phyloP scores from a whole-genome alignment of 2,797 vertebrate genomes.

The Nyctalus aviator region DNA sequence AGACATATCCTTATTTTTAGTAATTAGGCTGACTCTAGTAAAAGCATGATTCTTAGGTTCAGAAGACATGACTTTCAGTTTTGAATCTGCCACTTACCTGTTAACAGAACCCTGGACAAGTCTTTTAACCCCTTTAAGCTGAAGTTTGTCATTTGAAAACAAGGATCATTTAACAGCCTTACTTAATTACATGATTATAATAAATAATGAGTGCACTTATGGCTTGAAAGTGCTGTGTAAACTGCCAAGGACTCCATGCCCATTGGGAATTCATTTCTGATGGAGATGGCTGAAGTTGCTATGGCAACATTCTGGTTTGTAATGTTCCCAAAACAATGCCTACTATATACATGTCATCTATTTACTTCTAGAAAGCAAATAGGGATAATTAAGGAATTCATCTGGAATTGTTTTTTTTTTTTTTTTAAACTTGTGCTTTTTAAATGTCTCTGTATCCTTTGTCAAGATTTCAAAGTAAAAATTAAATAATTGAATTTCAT shows the following conservation, averaged over 20 bases:
- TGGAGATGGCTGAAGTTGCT: conserved; percentile 66
- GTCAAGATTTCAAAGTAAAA: background rate
- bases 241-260: conserved; percentile 49
- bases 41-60: background rate
- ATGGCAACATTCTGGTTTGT: conserved; percentile 61
- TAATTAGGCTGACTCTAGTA: background rate
- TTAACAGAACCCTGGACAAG: background rate
- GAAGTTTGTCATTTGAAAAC: conserved; percentile 12
- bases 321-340: conserved; percentile 14
- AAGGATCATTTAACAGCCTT: background rate
- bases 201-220: conserved; percentile 55
- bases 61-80: background rate
- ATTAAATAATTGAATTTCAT: background rate
- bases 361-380: conserved; percentile 53
- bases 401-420: background rate
- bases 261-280: conserved; percentile 70
- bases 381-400: background rate
- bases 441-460: background rate
- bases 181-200: conserved; percentile 52
- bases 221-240: conserved; percentile 47
- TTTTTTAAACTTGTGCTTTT: background rate
- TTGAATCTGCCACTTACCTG: background rate
- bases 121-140: conserved; percentile 17
- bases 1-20: background rate
- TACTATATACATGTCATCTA: background rate